Base-by-base conservation (phyloP, 2,888 invertebrate genomes). In the Antitype chi region DNA sequence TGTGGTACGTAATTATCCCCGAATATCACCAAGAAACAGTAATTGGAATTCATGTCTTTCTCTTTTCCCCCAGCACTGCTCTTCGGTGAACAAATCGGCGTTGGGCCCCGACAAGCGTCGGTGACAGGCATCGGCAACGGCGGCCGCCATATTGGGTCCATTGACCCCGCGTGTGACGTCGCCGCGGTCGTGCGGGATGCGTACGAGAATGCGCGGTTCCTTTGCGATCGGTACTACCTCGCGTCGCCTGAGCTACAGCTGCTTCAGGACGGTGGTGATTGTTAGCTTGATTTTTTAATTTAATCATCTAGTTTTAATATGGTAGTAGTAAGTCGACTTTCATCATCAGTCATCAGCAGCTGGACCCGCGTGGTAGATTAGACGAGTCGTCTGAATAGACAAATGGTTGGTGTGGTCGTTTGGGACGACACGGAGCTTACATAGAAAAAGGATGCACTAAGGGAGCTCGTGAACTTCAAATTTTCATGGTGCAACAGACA, bases 191-290 rank as follows among this genome's bases (percentile, higher is more conserved):
- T 99, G 38, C 97, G 97, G 88, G 99, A 99, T 96, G 99, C 99
- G 0, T 99, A 99, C 94, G 99, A 99, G 94, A 99, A 99, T 96
- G 99, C 99, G 0, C 97, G 99, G 86, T 99, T 99, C 95, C 97
- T 99, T 60, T 99, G 99, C 97, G 99, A 99, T 93, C 98, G 99
- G 95, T 99, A 99, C 96, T 99, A 99, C 95, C 96, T 99, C 91
- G 98, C 98, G 2, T 98, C 99, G 82, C 99, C 99, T 0, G 98
- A 99, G 84, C 95, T 99, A 70, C 97, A 98, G 83, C 97, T 99
- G 72, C 97, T 98, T 83, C 98, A 98, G 93, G 97, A 98, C 89
- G 98, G 98, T 92, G 97, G 98, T 98, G 93, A 97, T 78, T 49
- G 60, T 71, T 47, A 17, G 59, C 8, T 32, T 15, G 0, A 25